These are phyloP conservation scores for Pipistrellus nathusii DNA, from an alignment of 2,797 vertebrate genomes.

Conservation along the genomic window DNA sequence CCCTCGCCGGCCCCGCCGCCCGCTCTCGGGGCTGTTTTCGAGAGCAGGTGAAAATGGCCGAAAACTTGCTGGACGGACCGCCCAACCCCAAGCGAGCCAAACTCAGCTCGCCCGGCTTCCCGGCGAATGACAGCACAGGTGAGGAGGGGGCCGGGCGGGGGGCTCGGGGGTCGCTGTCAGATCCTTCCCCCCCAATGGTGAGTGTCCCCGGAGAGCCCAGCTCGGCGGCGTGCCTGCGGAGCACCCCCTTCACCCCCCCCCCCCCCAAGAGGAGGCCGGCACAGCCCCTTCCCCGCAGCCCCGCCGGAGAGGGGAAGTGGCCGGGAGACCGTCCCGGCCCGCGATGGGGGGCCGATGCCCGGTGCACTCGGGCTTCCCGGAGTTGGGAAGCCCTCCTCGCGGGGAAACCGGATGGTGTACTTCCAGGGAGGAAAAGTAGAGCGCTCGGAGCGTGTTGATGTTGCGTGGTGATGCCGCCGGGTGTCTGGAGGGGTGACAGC, in stretches of 20 bases:
- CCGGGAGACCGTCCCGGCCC: not conserved
- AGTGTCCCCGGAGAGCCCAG: not conserved
- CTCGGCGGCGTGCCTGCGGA: not conserved
- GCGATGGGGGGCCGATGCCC: not conserved
- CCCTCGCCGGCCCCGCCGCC: conserved; percentile 1
- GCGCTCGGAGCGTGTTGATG: conserved; percentile 3
- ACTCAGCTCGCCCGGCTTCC: conserved; percentile 96
- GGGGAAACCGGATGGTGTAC: not conserved
- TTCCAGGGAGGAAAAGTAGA: conserved; percentile 53
- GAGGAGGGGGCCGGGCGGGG: conserved; percentile 82
- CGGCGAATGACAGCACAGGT: conserved; percentile 96
- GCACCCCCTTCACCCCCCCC: not conserved
- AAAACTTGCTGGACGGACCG: conserved; percentile 98
- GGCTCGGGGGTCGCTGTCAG: not conserved
- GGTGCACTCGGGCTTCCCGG: not conserved
- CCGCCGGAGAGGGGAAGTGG: conserved; percentile 20
- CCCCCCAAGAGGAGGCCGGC: not conserved
- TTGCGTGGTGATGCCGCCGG: not conserved
- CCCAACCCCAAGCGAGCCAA: conserved; percentile 97
- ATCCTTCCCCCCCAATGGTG: not conserved
- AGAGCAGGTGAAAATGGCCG: conserved; percentile 92
- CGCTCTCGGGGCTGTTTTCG: conserved; percentile 65
- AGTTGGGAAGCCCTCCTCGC: not conserved
- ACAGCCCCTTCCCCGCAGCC: not conserved
- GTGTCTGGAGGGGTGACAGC: conserved; percentile 57